Base-by-base conservation (phyloP, 1,140 invertebrate species). In the Choristoneura fumiferana region DNA sequence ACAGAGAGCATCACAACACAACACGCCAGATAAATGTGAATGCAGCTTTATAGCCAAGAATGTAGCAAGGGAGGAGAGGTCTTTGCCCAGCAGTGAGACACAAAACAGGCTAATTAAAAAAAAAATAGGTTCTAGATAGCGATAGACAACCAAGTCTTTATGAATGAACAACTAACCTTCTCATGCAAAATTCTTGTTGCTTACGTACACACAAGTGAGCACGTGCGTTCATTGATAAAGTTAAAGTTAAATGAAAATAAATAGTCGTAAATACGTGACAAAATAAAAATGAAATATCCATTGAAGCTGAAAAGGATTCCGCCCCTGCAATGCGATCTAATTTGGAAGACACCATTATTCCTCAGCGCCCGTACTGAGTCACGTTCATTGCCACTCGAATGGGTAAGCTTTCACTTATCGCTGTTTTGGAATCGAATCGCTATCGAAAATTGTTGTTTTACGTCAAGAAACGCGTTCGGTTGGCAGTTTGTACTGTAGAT, bases 301-400 rank as follows among this genome's bases (percentile, higher is more conserved):
- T 62, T 60, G 36, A 60, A 54, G 22, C 38, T 38, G 61, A 61
- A 65, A 67, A 58, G 64, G 62, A 64, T 60, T 64, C 38, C 33
- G 18, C 54, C 15, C 55, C 57, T 63, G 67, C 67, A 67, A 70
- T 69, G 67, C 67, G 63, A 73, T 70, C 71, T 70, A 70, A 73
- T 73, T 70, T 70, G 59, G 62, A 57, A 67, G 63, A 53, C 60
- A 57, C 65, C 61, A 66, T 73, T 73, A 73, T 70, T 62, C 63
- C 56, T 65, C 29, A 55, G 43, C 39, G 54, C 49, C 59, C 57
- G 57, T 58, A 33, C 62, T 60, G 39, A 70, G 67, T 75, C 73
- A 75, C 69, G 73, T 72, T 62, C 69, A 65, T 67, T 72, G 52
- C 63, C 65, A 63, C 62, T 63, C 61, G 61, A 63, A 58, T 56